Evolutionary conservation across 1,140 invertebrate species (phyloP), one percentile per base, ranked within the genome.

Genomic region (Caenorhabditis tropicalis): DNA sequence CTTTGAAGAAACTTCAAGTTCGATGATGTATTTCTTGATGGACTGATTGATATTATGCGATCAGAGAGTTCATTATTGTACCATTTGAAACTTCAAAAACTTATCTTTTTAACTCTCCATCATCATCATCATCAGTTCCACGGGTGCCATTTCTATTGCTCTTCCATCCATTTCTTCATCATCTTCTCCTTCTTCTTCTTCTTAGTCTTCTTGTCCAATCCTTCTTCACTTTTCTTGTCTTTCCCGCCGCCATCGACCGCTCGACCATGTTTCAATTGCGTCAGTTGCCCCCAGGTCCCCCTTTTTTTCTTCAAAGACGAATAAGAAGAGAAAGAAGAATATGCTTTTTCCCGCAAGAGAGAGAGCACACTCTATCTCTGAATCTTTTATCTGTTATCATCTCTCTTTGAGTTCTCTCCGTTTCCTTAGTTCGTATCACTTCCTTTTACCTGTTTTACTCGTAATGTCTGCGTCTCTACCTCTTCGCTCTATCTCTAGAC

Each of bases 201-300:
- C n/a, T 36, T 27, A 7, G 43, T 43, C 65, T 74, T 74, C 65
- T 43, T 36, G 36, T n/a, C n/a, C n/a, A n/a, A n/a, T n/a, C n/a
- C n/a, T n/a, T n/a, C n/a, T n/a, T n/a, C n/a, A n/a, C n/a, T n/a
- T n/a, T n/a, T n/a, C n/a, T n/a, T n/a, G n/a, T 21, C 33, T 74
- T 39, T 74, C 29, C 33, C 65, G 15, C 33, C 65, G 15, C 65
- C 65, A 36, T 29, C 65, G 65, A 74, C 21, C 65, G 36, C 65
- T 74, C 65, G 65, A 74, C 65, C 65, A 74, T 74, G 65, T 74
- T 74, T 74, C 65, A 74, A 74, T 74, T 74, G 65, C 65, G 65
- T 74, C 65, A 74, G 65, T 74, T 74, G 65, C 65, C 65, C 65
- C 65, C 5, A n/a, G 65, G 33, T 43, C 65, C 65, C 65, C 21